Conservation (phyloP, 2,888 invertebrate species). For the Drosophila borealis region DNA sequence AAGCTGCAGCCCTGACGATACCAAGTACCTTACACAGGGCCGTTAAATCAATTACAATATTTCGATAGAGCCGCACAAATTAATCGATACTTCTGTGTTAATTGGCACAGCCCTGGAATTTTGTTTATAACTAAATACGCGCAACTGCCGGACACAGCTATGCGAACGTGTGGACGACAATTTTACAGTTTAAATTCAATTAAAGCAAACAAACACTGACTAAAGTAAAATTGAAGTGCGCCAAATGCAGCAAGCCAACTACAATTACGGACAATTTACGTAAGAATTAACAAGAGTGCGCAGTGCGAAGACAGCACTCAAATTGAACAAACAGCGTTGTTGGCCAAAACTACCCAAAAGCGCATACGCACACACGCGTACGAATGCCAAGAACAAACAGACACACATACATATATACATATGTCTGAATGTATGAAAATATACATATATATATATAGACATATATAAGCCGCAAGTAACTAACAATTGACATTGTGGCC, state of each 20-base stretch:
- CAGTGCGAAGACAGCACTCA: constrained; percentile 35
- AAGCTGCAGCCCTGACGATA: constrained; percentile 13
- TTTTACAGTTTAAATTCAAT: constrained; percentile 41
- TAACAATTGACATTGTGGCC: constrained; percentile 56
- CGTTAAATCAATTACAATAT: not conserved
- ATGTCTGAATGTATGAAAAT: not conserved
- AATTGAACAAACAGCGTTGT: constrained; percentile 23
- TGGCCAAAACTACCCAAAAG: constrained; percentile 31
- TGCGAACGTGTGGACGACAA: constrained; percentile 15
- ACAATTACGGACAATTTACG: constrained; percentile 42
- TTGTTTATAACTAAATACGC: constrained; percentile 63
- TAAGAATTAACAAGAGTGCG: constrained; percentile 53
- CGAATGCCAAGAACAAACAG: constrained; percentile 13
- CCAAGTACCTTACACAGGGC: constrained; percentile 23
- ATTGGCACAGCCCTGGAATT: constrained; percentile 46
- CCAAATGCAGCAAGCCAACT: constrained; percentile 5
- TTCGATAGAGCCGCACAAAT: constrained; percentile 6
- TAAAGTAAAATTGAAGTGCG: constrained; percentile 14
- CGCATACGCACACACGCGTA: constrained; percentile 15
- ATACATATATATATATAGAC: constrained; percentile 4
- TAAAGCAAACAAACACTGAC: constrained; percentile 26
- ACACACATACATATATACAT: not conserved
- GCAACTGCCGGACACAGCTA: constrained; percentile 41
- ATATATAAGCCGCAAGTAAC: constrained; percentile 43
- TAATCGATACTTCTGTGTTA: constrained; percentile 20